Evolutionary conservation across 2,113 vertebrate genomes (phyloP), one percentile per base, ranked within the genome.

Genomic region (Trichomycterus rosablanca): DNA sequence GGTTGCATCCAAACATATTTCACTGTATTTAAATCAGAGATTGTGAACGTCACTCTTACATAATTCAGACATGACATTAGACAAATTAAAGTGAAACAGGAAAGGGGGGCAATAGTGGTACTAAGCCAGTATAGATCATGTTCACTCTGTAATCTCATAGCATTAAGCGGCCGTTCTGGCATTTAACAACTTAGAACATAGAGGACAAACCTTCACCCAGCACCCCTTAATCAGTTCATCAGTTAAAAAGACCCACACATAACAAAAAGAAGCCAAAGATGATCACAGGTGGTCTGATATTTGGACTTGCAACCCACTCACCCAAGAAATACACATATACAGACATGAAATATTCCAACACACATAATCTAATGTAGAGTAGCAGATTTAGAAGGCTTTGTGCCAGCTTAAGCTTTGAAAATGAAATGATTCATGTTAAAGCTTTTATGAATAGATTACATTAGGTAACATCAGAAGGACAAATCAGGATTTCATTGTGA

Each of bases 11-110:
- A n/a, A n/a, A n/a, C n/a, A n/a, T n/a, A n/a, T n/a, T 23, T 14
- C 16, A 45, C 44, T 9, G 19, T n/a, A 24, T 42, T 7, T 19
- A 43, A 35, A 37, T 63, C 71, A 55, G 71, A 73, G 81, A 85
- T 82, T 81, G 55, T 72, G 69, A 76, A 84, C 75, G 80, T 84
- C 80, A 83, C 45, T 71, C 77, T 93, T 93, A 90, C 62, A 66
- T 87, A 87, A 92, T 85, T 83, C 63, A 49, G 61, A 67, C 72
- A 76, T 78, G 83, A 83, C 80, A 86, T 88, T 87, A 87, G 84
- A 87, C 83, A 84, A 87, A 86, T 83, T 82, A 87, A 90, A 90
- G 84, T 76, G 82, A 86, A 77, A 72, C 72, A 23, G 50, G 19
- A 23, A 44, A 15, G 18, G 76, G 77, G 76, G 84, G 87, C 79